Evolutionary conservation across 2,113 vertebrate species (phyloP).

Genomic region (Pygoscelis adeliae): DNA sequence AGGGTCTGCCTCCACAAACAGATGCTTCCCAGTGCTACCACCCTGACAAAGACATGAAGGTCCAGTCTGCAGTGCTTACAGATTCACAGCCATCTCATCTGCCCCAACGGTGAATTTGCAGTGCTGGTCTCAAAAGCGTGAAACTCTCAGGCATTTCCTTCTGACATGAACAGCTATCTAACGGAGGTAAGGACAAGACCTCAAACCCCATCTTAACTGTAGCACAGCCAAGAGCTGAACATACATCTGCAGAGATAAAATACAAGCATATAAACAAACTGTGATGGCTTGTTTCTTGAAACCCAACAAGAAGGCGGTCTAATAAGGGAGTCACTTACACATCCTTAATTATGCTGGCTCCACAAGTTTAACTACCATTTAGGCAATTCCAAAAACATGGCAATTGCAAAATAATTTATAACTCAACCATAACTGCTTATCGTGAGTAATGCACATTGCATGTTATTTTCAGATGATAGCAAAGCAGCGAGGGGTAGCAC

Average conservation of each 20-base stretch:
- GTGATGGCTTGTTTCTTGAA: background rate
- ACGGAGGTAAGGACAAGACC: background rate
- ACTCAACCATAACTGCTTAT: background rate
- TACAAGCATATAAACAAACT: background rate
- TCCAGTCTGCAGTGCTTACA: background rate
- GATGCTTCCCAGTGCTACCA: background rate
- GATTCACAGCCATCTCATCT: background rate
- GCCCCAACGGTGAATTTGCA: background rate
- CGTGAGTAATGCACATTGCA: background rate
- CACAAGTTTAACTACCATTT: background rate
- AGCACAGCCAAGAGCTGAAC: background rate
- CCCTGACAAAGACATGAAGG: background rate
- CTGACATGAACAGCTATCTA: background rate
- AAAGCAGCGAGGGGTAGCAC: background rate
- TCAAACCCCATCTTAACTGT: background rate
- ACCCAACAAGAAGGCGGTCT: background rate
- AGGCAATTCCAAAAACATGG: background rate
- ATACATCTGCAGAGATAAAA: background rate
- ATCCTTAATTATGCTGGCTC: slow-evolving; percentile 2
- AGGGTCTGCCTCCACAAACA: background rate
- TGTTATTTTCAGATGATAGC: background rate
- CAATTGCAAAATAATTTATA: background rate
- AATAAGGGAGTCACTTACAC: background rate
- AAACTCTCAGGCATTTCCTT: background rate
- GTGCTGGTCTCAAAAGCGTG: background rate